Conservation (phyloP, 2,113 vertebrate species). For the Corydoras maculifer region DNA sequence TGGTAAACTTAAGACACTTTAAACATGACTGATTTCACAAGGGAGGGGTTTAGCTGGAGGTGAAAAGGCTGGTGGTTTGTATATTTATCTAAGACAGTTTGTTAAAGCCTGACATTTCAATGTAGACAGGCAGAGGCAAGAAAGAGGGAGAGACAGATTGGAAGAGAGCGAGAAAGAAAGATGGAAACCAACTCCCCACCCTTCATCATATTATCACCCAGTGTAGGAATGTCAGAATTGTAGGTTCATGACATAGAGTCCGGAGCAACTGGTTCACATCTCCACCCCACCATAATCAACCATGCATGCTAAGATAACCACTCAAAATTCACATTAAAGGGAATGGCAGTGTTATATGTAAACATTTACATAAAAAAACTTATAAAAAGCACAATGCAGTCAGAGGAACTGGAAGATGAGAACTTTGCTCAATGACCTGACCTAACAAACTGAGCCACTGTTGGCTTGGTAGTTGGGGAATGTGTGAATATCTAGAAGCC, state of each 20-base stretch:
- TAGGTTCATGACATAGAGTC: slow-evolving; percentile 45
- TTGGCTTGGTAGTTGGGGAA: too few relatives aligned
- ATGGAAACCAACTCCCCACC: slow-evolving; percentile 40
- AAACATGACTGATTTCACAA: slow-evolving; percentile 3
- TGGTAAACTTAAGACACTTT: slow-evolving; percentile 11
- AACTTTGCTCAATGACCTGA: too few relatives aligned
- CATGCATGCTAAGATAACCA: too few relatives aligned
- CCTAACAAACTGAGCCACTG: too few relatives aligned
- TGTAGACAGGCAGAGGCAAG: slow-evolving; percentile 60
- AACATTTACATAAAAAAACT: too few relatives aligned
- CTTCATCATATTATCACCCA: slow-evolving; percentile 58
- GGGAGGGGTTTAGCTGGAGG: slow-evolving; percentile 36
- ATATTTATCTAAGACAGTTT: slow-evolving; percentile 63
- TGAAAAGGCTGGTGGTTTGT: slow-evolving; percentile 49
- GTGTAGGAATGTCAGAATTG: slow-evolving; percentile 63
- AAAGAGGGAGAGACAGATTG: slow-evolving; percentile 41
- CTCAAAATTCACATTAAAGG: too few relatives aligned
- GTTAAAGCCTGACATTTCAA: slow-evolving; percentile 60
- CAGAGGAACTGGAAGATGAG: too few relatives aligned
- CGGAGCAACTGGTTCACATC: slow-evolving; percentile 21
- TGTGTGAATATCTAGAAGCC: too few relatives aligned
- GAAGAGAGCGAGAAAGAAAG: slow-evolving; percentile 35
- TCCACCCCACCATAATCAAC: background rate
- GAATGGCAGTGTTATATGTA: too few relatives aligned
- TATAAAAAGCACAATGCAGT: too few relatives aligned